Base-by-base conservation (phyloP, 2,113 vertebrate species). In the Myanophis thanlyinensis region DNA sequence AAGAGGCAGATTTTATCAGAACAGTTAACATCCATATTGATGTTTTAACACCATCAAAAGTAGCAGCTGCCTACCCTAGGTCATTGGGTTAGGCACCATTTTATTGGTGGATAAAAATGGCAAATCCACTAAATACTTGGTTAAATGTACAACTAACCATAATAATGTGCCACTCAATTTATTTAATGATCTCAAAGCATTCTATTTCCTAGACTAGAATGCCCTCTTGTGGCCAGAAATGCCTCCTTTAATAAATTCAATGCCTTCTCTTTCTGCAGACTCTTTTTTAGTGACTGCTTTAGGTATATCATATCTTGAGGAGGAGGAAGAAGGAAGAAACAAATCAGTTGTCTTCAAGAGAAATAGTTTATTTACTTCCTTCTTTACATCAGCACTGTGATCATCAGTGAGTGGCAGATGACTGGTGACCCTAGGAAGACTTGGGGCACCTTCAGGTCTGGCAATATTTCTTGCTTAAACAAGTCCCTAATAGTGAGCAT, bases 201-300 rank as follows among this genome's bases (percentile, higher is more conserved):
- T 48, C 25, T 54, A 59, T 59, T 86, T 85, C 51, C 44, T 91
- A 91, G 25, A 46, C 15, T 56, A 9, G 52, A 91, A 56, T 91
- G 90, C 90, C 90, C 90, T 85, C 90, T 91, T 85, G 80, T 86
- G 90, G 90, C 13, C 44, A 86, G 13, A 91, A 85, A 23, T 54
- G 52, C 47, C 25, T 85, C 40, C 44, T 54, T 27, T 54, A 44
- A n/a, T 56, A 13, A 47, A 46, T 27, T 73, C 73, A 90, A 25
- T 52, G 49, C 27, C 22, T 40, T 53, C 73, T 35, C 89, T 15
- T 86, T 86, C 22, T n/a, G 40, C 4, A 51, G 35, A 40, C 51
- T 54, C 87, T 53, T 49, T 90, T 22, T n/a, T 35, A 3, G 30
- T 80, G 59, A 22, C 48, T 35, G 40, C 23, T 20, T 47, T 47